Evolutionary conservation across 2,113 vertebrate species (phyloP).

Genomic region (Elgaria multicarinata): DNA sequence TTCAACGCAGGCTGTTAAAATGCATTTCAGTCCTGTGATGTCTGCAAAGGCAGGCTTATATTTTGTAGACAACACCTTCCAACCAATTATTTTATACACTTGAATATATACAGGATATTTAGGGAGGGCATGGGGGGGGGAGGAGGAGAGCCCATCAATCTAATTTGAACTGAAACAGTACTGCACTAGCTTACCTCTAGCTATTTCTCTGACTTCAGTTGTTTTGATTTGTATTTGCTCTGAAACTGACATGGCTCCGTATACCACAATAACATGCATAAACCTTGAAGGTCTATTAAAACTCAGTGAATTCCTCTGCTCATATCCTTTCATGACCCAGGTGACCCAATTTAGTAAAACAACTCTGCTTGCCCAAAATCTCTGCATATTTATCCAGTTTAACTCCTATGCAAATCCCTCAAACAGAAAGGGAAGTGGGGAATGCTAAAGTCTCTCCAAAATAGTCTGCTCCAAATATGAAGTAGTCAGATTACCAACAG

Average conservation of each 20-base stretch:
- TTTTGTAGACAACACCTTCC: rapidly evolving
- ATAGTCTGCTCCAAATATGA: slow-evolving; percentile 37
- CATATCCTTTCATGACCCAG: background rate
- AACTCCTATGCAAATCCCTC: background rate
- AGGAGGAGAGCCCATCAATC: background rate
- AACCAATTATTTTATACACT: background rate
- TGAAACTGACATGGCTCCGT: background rate
- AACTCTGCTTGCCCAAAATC: background rate
- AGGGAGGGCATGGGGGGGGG: too few species aligned
- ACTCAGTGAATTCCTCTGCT: background rate
- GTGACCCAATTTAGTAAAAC: background rate
- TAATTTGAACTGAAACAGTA: background rate
- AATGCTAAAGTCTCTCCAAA: background rate
- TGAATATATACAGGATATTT: background rate
- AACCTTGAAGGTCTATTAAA: background rate
- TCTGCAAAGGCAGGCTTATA: background rate
- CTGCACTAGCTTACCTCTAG: slow-evolving; percentile 6
- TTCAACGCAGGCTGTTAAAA: background rate
- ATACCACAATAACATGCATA: slow-evolving; percentile 1
- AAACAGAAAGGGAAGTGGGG: background rate
- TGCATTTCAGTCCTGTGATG: background rate
- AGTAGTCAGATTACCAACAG: slow-evolving; percentile 25
- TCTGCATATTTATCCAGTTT: background rate
- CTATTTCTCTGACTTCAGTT: background rate
- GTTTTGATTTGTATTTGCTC: slow-evolving; percentile 19